These are phyloP conservation scores for Cydia splendana DNA, from an alignment of 1,140 invertebrate genomes.

Conservation along the genomic window DNA sequence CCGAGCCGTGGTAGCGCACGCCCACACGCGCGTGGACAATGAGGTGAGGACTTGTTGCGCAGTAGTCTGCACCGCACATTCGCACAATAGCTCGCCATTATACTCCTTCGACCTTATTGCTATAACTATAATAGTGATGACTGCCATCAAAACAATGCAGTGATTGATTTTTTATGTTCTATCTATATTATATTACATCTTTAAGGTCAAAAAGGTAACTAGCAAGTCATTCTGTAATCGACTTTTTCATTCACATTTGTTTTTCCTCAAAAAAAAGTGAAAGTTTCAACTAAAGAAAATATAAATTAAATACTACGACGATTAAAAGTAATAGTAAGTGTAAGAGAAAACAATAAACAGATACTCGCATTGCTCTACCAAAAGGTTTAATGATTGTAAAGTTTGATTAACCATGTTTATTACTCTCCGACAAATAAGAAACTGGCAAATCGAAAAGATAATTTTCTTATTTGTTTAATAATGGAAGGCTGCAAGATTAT, in stretches of 20 bases:
- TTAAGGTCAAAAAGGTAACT: background rate
- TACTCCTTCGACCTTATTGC: slow-evolving; percentile 35
- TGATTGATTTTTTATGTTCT: slow-evolving; percentile 12
- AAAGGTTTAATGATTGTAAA: slow-evolving; percentile 15
- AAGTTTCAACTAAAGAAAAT: background rate
- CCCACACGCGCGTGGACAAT: slow-evolving; percentile 58
- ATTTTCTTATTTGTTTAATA: slow-evolving; percentile 34
- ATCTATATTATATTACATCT: background rate
- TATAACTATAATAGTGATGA: background rate
- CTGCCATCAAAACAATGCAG: slow-evolving; percentile 10
- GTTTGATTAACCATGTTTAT: slow-evolving; percentile 30
- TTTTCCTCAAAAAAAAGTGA: background rate
- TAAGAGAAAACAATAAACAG: background rate
- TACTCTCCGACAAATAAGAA: slow-evolving; percentile 7
- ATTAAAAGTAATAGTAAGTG: slow-evolving; percentile 11
- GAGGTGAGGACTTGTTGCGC: slow-evolving; percentile 52
- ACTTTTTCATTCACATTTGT: background rate
- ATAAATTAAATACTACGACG: background rate
- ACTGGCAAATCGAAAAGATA: slow-evolving; percentile 31
- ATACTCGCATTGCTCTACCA: background rate
- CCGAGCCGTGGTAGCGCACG: slow-evolving; percentile 34
- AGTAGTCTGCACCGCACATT: slow-evolving; percentile 59
- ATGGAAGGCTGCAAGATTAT: slow-evolving; percentile 31
- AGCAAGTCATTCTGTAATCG: background rate
- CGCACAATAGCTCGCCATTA: slow-evolving; percentile 59